Conservation (phyloP, 2,797 vertebrate genomes). For the Threskiornis aethiopicus region DNA sequence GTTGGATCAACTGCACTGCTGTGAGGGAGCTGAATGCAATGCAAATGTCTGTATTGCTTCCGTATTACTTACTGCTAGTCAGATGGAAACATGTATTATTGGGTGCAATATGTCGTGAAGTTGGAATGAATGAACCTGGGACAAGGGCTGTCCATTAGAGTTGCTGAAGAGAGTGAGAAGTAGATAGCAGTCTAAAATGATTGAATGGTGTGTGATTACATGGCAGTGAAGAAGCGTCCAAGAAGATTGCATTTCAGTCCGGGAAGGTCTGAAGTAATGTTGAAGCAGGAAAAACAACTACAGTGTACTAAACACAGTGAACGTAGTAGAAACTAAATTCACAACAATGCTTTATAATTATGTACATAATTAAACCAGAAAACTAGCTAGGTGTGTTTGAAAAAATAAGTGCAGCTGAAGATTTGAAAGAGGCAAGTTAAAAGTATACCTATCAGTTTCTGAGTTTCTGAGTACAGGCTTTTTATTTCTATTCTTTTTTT, state of each 20-base stretch:
- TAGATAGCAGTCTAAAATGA: background rate
- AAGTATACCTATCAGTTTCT: background rate
- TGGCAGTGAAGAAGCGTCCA: background rate
- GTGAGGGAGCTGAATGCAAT: background rate
- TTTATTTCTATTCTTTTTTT: background rate
- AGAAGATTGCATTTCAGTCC: background rate
- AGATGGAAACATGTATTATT: background rate
- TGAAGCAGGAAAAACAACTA: background rate
- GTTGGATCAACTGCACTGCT: background rate
- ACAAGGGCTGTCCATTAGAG: conserved; percentile 7
- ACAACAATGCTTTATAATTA: background rate
- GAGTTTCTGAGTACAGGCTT: background rate
- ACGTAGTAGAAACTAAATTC: background rate
- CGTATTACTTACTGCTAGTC: background rate
- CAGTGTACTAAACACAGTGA: background rate
- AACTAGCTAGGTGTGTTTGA: background rate
- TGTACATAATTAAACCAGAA: background rate
- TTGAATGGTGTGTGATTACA: conserved; percentile 33
- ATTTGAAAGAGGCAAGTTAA: background rate
- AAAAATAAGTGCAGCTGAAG: background rate
- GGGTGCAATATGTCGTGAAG: background rate
- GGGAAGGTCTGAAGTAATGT: background rate
- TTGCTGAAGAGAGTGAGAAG: background rate
- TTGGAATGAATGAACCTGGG: background rate
- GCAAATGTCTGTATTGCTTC: background rate